phyloP scores from a whole-genome alignment of 2,113 vertebrate genomes.

The Stigmatopora nigra region DNA sequence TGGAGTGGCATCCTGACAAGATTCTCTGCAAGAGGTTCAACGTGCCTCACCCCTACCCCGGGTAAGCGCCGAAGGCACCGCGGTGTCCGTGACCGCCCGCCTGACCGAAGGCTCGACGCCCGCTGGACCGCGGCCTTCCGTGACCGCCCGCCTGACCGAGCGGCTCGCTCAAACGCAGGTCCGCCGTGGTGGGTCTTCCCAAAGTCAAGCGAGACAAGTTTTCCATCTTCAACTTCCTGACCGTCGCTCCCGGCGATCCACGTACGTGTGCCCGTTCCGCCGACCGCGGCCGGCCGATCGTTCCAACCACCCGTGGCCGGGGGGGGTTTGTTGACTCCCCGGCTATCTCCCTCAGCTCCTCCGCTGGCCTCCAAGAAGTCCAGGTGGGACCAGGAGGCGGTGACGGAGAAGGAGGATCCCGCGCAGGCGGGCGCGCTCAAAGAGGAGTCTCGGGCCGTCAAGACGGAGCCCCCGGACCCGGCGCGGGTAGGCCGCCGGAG shows the following conservation, averaged over 20 bases:
- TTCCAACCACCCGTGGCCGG: too few relatives aligned
- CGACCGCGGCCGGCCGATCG: too few relatives aligned
- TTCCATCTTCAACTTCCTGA: slow-evolving; percentile 94
- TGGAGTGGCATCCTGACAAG: slow-evolving; percentile 93
- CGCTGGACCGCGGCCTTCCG: too few relatives aligned
- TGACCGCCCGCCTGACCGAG: too few relatives aligned
- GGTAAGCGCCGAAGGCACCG: slow-evolving; percentile 58
- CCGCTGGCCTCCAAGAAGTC: slow-evolving; percentile 76
- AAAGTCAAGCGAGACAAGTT: slow-evolving; percentile 94
- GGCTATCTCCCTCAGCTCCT: slow-evolving; percentile 22
- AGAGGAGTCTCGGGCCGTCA: neutral
- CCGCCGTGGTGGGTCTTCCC: slow-evolving; percentile 77
- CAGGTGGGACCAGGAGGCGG: slow-evolving; percentile 79
- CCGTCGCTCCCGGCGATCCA: slow-evolving; percentile 37
- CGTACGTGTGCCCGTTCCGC: too few relatives aligned
- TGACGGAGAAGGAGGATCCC: slow-evolving; percentile 50
- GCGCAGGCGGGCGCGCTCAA: slow-evolving; percentile 55
- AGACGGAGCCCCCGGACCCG: neutral
- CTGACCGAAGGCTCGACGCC: too few relatives aligned
- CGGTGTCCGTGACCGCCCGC: too few relatives aligned
- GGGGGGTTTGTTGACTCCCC: too few relatives aligned
- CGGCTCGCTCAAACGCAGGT: slow-evolving; percentile 60
- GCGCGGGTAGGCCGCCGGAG: slow-evolving; percentile 11
- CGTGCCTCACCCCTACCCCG: slow-evolving; percentile 84
- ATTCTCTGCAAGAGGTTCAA: slow-evolving; percentile 94